Evolutionary conservation across 1,140 invertebrate species (phyloP).

Genomic region (Alviniconcha marisindica): DNA sequence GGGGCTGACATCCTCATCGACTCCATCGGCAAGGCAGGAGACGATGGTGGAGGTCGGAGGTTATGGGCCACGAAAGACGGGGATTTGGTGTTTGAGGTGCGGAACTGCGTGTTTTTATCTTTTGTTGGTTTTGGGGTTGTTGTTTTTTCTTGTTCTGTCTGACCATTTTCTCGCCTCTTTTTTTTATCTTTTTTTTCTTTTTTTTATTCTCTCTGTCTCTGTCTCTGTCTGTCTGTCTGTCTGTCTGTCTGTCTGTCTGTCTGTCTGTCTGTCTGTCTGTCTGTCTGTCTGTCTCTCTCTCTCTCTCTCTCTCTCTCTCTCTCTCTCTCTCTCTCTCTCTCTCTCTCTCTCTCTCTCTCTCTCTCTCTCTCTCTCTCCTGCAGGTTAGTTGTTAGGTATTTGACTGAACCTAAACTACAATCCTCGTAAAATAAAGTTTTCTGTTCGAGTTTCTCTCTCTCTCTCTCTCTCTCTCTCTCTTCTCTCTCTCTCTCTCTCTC

Average conservation of each 20-base stretch:
- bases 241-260: neutral
- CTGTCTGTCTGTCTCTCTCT: neutral
- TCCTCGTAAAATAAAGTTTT: too few species aligned
- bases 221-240: neutral
- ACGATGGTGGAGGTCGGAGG: neutral
- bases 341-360: neutral
- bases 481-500: too few species aligned
- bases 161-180: neutral
- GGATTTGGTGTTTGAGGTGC: slow-evolving; percentile 8
- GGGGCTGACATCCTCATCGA: neutral
- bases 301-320: too few species aligned
- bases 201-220: neutral
- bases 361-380: neutral
- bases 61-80: neutral
- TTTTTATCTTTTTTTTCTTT: neutral
- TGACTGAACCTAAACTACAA: too few species aligned
- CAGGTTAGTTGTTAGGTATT: too few species aligned
- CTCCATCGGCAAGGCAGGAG: neutral
- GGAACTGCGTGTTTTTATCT: neutral
- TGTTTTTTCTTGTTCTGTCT: too few species aligned
- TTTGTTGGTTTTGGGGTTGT: neutral
- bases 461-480: too few species aligned
- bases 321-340: neutral
- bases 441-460: too few species aligned
- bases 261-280: neutral